These are phyloP conservation scores for Drosophila nigritarsus DNA, from an alignment of 2,888 invertebrate species.

Conservation along the genomic window DNA sequence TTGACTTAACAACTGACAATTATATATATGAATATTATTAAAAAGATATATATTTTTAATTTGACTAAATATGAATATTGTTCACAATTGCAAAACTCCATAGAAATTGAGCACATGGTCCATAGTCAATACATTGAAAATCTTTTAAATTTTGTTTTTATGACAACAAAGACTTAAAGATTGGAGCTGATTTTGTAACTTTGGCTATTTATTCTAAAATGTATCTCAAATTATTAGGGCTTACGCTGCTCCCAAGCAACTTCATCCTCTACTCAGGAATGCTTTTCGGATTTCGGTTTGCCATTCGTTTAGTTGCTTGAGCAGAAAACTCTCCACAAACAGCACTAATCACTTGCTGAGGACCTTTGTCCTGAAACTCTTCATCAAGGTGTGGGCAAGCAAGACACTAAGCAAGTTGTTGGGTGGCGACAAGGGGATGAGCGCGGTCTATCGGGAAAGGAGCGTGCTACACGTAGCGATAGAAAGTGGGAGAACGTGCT, in stretches of 20 bases:
- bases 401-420: not conserved
- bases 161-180: not conserved
- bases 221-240: not conserved
- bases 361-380: constrained; percentile 12
- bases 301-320: constrained; percentile 12
- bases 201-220: not conserved
- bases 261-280: not conserved
- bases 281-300: not conserved
- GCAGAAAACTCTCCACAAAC: constrained; percentile 17
- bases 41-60: not conserved
- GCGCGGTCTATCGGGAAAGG: not conserved
- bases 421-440: not conserved
- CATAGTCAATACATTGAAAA: not conserved
- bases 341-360: constrained; percentile 51
- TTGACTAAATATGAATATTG: not conserved
- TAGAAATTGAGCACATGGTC: not conserved
- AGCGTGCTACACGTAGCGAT: constrained; percentile 12
- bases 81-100: not conserved
- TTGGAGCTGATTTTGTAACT: not conserved
- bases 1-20: not conserved
- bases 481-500: constrained; percentile 68
- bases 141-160: not conserved
- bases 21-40: too few species aligned
- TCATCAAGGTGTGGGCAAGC: not conserved
- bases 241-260: not conserved